A percentile compares a stretch with the other conserved stretches of the same genome.
phyloP scores from a whole-genome alignment of 2,113 vertebrate species.

The Eubucco bourcierii region DNA sequence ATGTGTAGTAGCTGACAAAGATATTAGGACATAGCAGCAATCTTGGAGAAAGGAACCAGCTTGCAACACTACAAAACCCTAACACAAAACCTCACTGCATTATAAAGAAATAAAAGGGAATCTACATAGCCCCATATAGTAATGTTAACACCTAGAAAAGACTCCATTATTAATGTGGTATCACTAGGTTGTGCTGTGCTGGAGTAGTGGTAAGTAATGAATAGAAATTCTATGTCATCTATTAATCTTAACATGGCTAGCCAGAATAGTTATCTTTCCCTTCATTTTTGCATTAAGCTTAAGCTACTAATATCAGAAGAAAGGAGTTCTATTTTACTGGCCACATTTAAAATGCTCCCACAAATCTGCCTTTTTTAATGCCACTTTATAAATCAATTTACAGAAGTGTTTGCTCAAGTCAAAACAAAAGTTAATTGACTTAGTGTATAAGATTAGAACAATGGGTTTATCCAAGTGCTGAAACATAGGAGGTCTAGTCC shows the following conservation, averaged over 20 bases:
- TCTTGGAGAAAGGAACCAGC: neutral
- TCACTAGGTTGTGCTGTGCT: neutral
- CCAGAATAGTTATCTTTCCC: neutral
- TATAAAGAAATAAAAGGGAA: neutral
- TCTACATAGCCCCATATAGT: neutral
- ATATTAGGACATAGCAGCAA: neutral
- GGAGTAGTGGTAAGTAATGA: neutral
- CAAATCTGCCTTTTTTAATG: neutral
- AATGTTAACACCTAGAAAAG: neutral
- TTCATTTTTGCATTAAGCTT: neutral
- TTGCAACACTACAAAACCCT: neutral
- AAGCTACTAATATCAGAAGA: neutral
- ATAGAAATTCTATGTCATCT: neutral
- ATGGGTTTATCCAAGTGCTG: neutral
- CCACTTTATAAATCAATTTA: neutral
- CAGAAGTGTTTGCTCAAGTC: neutral
- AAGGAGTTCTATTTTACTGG: neutral
- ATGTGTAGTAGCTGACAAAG: neutral
- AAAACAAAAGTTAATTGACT: neutral
- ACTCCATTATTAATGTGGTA: neutral
- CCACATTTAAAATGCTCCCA: neutral
- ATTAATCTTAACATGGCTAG: neutral
- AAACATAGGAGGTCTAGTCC: neutral
- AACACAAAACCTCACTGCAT: neutral
- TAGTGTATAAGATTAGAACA: neutral